Evolutionary conservation across 2,888 invertebrate species (phyloP).

Genomic region (Mactromeris polynyma): DNA sequence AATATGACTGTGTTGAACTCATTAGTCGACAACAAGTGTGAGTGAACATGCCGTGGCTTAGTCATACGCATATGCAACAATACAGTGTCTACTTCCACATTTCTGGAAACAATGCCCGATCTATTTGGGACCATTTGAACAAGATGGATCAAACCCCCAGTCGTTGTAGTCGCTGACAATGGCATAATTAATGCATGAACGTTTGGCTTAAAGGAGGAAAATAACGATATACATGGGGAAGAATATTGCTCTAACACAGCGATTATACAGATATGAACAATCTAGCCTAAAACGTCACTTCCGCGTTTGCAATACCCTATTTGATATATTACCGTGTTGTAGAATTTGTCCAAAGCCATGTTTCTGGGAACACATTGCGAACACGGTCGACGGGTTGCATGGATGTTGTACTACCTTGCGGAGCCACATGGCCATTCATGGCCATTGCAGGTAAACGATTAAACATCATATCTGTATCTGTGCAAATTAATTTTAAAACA

Average conservation of each 20-base stretch:
- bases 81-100: constrained; percentile 91
- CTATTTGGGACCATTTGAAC: not conserved
- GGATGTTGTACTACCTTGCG: not conserved
- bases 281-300: no score
- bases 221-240: not conserved
- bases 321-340: constrained; percentile 21
- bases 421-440: not conserved
- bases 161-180: not conserved
- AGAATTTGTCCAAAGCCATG: constrained; percentile 44
- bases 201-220: not conserved
- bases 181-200: not conserved
- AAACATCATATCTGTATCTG: not conserved
- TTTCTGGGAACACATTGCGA: constrained; percentile 40
- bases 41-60: no score
- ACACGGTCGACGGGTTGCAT: not conserved
- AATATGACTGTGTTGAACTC: no score
- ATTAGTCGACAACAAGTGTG: no score
- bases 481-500: no score
- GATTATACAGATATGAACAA: no score
- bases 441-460: not conserved
- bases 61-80: no score
- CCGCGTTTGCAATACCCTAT: no score
- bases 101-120: constrained; percentile 91
- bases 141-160: not conserved
- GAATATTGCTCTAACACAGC: no score